Evolutionary conservation across 2,888 invertebrate genomes (phyloP), one percentile per base, ranked within the genome.

Genomic region (Drosophila kambysellisi): DNA sequence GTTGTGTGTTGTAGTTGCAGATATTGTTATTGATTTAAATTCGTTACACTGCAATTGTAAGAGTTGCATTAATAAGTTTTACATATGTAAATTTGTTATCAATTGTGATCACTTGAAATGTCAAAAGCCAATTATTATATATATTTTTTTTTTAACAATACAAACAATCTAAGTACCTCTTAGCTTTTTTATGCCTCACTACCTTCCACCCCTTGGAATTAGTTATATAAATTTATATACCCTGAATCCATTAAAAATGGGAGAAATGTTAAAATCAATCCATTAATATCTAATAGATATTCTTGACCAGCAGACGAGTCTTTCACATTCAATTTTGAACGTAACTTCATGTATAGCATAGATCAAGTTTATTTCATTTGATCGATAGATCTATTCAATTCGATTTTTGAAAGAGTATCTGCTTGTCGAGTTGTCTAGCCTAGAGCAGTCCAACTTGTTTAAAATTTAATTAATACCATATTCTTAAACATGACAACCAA

Each of bases 1-100:
- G 32, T 12, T 48, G 53, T 48, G 50, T 61, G 61, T 41, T 56
- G 32, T 50, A 43, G 12, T 37, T 61, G 29, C 56, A 30, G 33
- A 29, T 68, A 43, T 68, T 79, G 52, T 74, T 75, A 69, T 59
- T 81, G 53, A 33, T 67, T 72, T 86, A 81, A 88, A 86, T 88
- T 86, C 88, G 83, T 86, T 81, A 76, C 76, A 81, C 76, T 88
- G 81, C 41, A 60, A 75, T 20, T 39, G 41, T 9, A n/a, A 39
- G 9, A n/a, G 11, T n/a, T 32, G 4, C 5, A 37, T 48, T 64
- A 53, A 58, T 48, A 20, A 32, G 17, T 30, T 48, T 17, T 43
- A 11, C 41, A 35, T 8, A 9, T 5, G 29, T 17, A 15, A 15
- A 25, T 0, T 7, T 25, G 25, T 17, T 25, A 29, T 29, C 9